Conservation (phyloP, 2,113 vertebrate species). For the Morone saxatilis region DNA sequence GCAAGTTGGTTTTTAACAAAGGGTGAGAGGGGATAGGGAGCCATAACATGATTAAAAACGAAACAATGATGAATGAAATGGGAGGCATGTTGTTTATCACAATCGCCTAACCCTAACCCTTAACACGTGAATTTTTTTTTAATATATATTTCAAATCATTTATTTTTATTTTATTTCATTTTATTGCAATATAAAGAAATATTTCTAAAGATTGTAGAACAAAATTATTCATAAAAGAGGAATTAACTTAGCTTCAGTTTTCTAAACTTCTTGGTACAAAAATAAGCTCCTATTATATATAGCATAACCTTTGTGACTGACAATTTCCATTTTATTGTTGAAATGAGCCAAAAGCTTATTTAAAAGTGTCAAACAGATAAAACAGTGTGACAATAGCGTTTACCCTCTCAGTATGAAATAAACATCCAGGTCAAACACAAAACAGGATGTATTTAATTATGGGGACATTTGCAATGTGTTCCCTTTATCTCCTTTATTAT, state of each 20-base stretch:
- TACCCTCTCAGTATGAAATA: not conserved
- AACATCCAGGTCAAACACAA: not conserved
- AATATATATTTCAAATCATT: not conserved
- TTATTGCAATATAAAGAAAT: not conserved
- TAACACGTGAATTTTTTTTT: not conserved
- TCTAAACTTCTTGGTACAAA: not conserved
- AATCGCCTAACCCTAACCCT: not conserved
- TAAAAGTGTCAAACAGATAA: not conserved
- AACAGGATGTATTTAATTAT: not conserved
- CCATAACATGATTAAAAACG: slow-evolving; percentile 76
- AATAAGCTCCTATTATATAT: not conserved
- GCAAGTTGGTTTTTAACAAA: slow-evolving; percentile 70
- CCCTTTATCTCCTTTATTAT: not conserved
- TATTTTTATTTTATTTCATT: not conserved
- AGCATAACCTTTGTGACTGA: not conserved
- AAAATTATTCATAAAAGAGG: not conserved
- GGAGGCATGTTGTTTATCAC: slow-evolving; percentile 1
- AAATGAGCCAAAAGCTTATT: not conserved
- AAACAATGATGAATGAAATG: slow-evolving; percentile 84
- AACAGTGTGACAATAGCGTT: not conserved
- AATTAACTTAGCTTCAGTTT: not conserved
- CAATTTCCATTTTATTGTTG: not conserved
- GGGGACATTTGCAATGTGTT: not conserved
- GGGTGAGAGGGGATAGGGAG: slow-evolving; percentile 51
- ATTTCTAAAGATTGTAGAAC: not conserved